Evolutionary conservation across 2,888 invertebrate species (phyloP), one percentile per base, ranked within the genome.

Genomic region (Acronicta aceris): DNA sequence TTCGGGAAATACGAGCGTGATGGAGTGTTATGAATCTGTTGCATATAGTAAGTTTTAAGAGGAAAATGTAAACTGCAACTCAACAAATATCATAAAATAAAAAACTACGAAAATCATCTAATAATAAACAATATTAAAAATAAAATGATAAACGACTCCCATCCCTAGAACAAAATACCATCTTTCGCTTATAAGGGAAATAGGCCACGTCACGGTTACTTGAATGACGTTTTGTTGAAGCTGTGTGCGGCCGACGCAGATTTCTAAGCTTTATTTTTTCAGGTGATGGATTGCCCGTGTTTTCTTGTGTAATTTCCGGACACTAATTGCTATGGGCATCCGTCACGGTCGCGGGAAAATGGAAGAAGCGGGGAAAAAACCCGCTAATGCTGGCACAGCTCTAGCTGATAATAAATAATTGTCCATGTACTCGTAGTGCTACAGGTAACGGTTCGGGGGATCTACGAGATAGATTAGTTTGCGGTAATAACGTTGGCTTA

Each of bases 231-330:
- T 86, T 88, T 89, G 88, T 87, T 83, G 83, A 86, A 82, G 84
- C 86, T 81, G 82, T 83, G 58, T 71, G 69, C 51, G 84, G 84
- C 79, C 79, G 75, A 73, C 83, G 81, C 87, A 91, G 93, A 93
- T 94, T 93, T 92, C 84, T 85, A 84, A 77, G 88, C 89, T 90
- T 90, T 90, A 89, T 91, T 92, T 93, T 93, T 85, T 81, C 82
- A 82, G 92, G 93, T 94, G 94, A 94, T 93, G 92, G 93, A 94
- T 94, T 85, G 86, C 88, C 79, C 79, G 87, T 90, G 89, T 92
- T 93, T 92, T 92, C 93, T 93, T 91, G 88, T 88, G 93, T 92
- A 93, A 93, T 94, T 92, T 93, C 93, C 93, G 92, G 89, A 87
- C 92, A 86, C 93, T 94, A 93, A 93, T 94, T 94, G 91, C 92